phyloP scores from a whole-genome alignment of 2,797 vertebrate species.

The Anas bernieri region DNA sequence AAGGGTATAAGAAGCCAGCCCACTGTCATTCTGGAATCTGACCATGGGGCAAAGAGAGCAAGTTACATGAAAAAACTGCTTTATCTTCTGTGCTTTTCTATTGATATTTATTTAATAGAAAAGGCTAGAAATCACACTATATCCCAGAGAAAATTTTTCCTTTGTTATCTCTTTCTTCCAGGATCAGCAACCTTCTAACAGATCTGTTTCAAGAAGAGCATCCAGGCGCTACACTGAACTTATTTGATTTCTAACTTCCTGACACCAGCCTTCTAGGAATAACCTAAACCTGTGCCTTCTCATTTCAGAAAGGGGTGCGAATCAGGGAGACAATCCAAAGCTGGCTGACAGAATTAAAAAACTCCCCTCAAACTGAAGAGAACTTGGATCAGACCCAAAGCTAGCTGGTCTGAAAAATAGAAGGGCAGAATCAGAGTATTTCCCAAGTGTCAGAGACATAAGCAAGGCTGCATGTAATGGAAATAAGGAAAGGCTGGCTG shows the following conservation, averaged over 20 bases:
- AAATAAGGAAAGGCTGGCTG: slow-evolving; percentile 39
- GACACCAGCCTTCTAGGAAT: slow-evolving; percentile 8
- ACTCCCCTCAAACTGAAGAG: neutral
- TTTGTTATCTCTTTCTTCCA: neutral
- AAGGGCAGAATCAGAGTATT: neutral
- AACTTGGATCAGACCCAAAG: neutral
- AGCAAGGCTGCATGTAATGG: neutral
- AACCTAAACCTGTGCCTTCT: neutral
- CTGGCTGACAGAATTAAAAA: neutral
- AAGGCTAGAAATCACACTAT: neutral
- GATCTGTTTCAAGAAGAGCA: neutral
- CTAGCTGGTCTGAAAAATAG: neutral
- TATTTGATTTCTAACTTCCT: neutral
- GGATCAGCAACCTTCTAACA: neutral
- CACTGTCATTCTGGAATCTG: neutral
- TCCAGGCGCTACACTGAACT: neutral
- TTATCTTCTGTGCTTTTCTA: neutral
- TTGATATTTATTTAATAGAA: neutral
- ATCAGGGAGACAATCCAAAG: neutral
- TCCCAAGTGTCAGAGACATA: neutral
- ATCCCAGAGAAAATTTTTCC: neutral
- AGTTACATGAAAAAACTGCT: neutral
- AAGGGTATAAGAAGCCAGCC: neutral
- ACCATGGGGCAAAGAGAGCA: neutral
- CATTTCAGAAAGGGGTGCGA: neutral